Evolutionary conservation across 2,113 vertebrate genomes (phyloP).

Genomic region (Macquaria ambigua): DNA sequence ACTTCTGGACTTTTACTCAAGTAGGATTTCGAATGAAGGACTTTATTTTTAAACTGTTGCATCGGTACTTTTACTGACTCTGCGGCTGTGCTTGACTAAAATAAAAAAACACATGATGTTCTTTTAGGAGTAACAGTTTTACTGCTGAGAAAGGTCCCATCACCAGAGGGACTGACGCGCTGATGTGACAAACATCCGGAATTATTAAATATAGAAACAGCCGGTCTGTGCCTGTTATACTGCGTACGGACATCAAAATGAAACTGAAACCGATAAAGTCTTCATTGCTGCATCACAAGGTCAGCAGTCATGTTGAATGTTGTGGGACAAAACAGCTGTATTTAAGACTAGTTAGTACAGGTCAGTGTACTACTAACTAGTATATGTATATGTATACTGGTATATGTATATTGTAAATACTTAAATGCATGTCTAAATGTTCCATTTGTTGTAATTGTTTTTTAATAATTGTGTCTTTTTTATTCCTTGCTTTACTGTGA

Average conservation of each 20-base stretch:
- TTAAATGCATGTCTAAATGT: background rate
- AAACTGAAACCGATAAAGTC: background rate
- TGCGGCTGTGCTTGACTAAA: background rate
- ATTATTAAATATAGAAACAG: background rate
- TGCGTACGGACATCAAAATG: constrained; percentile 1
- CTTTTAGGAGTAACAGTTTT: background rate
- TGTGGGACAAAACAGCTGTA: background rate
- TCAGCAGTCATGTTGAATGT: too few species aligned
- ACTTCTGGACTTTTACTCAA: background rate
- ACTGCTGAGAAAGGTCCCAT: too few species aligned
- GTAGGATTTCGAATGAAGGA: background rate
- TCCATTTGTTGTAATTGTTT: background rate
- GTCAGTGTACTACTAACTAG: background rate
- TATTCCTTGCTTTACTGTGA: background rate
- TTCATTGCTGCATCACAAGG: too few species aligned
- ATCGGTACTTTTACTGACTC: background rate
- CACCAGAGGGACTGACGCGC: too few species aligned
- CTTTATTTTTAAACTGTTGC: background rate
- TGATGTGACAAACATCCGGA: background rate
- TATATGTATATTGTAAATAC: background rate
- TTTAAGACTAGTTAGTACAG: background rate
- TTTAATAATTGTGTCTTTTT: background rate
- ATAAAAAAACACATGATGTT: background rate
- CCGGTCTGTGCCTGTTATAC: background rate
- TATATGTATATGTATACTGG: too few species aligned